Evolutionary conservation across 2,797 vertebrate species (phyloP), one percentile per base, ranked within the genome.

Genomic region (Mycteria americana): DNA sequence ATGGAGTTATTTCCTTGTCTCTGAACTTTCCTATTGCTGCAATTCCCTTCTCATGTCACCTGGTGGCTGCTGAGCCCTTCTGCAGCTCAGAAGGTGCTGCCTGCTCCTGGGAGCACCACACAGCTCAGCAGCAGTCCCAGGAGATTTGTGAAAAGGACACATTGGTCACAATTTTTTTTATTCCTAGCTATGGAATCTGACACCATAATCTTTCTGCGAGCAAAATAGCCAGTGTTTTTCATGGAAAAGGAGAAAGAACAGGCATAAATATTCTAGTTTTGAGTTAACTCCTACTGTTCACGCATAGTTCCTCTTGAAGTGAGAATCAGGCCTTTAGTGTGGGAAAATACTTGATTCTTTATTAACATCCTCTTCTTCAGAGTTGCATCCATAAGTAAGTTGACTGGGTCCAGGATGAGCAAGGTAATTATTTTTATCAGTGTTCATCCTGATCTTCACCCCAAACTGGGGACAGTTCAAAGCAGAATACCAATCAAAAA

Each of bases 61-160:
- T 96, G 96, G 93, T 93, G 95, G 95, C 87, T 35, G n/a, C 88
- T 95, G 85, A 95, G 59, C 45, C 31, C 88, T 97, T 92, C 92
- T 74, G 45, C 62, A 67, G 59, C 88, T 91, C 91, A 28, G 46
- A 78, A 85, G 68, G 69, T 76, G 64, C 59, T 7, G 19, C 39
- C 79, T n/a, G 21, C 43, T 92, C 81, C 80, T 69, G 65, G 30
- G 18, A 76, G 27, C 56, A 22, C 46, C 60, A 48, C 51, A 82
- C 45, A 63, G 19, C 53, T 97, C 82, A 6, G 28, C 80, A 79
- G 63, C 63, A 84, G 50, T 57, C 67, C 17, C 62, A 24, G 43
- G 31, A 67, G 65, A 76, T 73, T 57, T 79, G 84, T 43, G 22
- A 24, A 23, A n/a, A 63, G 35, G 25, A 37, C 1, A 3, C 11